Percentiles rank a stretch among this genome's conserved stretches.
phyloP scores from a whole-genome alignment of 2,888 invertebrate species.

The Eristalinus sepulchralis region DNA sequence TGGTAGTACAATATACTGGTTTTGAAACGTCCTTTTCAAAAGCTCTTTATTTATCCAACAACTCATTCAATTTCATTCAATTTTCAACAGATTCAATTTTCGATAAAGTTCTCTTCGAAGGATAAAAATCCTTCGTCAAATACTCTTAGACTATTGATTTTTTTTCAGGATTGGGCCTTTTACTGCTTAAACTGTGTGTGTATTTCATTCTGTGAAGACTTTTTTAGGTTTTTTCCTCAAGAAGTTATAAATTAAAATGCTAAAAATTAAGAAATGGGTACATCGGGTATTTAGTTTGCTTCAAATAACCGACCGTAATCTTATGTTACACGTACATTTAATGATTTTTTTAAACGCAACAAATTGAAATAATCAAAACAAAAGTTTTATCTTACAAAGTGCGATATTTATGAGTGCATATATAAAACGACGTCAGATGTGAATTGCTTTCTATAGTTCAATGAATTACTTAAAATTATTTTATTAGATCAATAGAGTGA shows the following conservation, averaged over 20 bases:
- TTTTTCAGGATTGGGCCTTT: conserved; percentile 60
- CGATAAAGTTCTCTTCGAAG: conserved; percentile 49
- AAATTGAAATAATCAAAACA: conserved; percentile 58
- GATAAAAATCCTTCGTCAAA: conserved; percentile 58
- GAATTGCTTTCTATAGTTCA: conserved; percentile 39
- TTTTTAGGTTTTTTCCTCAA: conserved; percentile 51
- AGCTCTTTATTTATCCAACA: not conserved
- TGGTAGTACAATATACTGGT: too few relatives aligned
- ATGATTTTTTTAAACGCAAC: conserved; percentile 51
- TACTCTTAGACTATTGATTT: conserved; percentile 68
- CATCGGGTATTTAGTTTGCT: conserved; percentile 58
- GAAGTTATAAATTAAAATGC: conserved; percentile 58
- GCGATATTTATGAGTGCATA: conserved; percentile 45
- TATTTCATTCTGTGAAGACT: conserved; percentile 64
- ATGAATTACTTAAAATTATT: conserved; percentile 27
- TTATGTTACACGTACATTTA: conserved; percentile 35
- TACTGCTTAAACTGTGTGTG: conserved; percentile 65
- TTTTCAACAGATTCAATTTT: conserved; percentile 17
- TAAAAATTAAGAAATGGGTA: conserved; percentile 54
- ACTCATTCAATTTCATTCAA: conserved; percentile 48
- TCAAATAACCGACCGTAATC: conserved; percentile 41
- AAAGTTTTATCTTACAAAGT: conserved; percentile 31
- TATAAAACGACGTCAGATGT: conserved; percentile 28
- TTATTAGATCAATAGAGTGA: conserved; percentile 15
- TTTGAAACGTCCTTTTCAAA: not conserved